Evolutionary conservation across 2,888 invertebrate species (phyloP).

Genomic region (Gordius sp.): DNA sequence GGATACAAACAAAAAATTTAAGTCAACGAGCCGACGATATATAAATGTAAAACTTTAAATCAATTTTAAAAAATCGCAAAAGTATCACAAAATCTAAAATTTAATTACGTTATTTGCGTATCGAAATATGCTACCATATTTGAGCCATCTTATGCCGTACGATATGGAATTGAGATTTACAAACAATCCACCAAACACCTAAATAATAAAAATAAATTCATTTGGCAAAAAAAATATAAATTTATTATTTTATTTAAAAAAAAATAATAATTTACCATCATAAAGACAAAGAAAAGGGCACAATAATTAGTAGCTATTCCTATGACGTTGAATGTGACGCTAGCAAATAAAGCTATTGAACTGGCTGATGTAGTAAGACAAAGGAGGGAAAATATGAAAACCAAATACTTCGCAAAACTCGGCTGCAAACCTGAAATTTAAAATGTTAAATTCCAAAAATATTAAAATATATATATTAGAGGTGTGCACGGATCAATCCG

Average conservation of each 20-base stretch:
- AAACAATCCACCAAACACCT: conserved; percentile 15
- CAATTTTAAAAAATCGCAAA: background rate
- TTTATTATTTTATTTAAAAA: background rate
- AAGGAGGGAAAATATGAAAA: background rate
- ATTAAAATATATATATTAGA: background rate
- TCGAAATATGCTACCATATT: conserved; percentile 14
- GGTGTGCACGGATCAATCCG: background rate
- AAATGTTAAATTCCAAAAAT: background rate
- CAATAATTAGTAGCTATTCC: conserved; percentile 11
- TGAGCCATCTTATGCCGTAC: background rate
- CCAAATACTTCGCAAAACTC: background rate
- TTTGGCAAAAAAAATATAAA: background rate
- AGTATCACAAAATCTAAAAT: background rate
- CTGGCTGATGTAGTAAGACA: conserved; percentile 10
- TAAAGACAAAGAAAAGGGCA: background rate
- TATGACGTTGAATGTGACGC: conserved; percentile 1
- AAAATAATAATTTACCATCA: conserved; percentile 15
- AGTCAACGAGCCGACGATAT: too few relatives aligned
- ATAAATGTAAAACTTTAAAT: too few relatives aligned
- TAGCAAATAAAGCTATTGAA: background rate
- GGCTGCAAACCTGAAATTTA: background rate
- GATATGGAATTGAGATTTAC: background rate
- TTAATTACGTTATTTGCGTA: conserved; percentile 11
- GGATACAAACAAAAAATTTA: background rate
- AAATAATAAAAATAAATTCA: conserved; percentile 2